phyloP scores from a whole-genome alignment of 1,140 invertebrate species.

The Orius insidiosus region DNA sequence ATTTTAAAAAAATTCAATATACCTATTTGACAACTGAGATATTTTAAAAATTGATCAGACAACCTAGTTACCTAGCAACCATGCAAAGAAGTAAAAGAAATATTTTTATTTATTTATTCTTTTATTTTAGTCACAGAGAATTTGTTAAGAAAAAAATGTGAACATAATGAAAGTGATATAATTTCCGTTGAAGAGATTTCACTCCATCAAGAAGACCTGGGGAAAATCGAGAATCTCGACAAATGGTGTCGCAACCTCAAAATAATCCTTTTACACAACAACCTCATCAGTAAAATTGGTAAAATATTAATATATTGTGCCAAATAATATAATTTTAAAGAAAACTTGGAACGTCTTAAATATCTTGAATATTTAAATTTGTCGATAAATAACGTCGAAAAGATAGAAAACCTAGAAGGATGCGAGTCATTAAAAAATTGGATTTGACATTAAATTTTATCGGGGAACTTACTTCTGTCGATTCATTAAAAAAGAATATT shows the following conservation, averaged over 20 bases:
- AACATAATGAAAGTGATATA: constrained; percentile 84
- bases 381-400: constrained; percentile 84
- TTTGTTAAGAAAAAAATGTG: constrained; percentile 71
- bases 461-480: constrained; percentile 60
- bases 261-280: constrained; percentile 80
- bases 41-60: too few relatives aligned
- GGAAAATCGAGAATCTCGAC: constrained; percentile 76
- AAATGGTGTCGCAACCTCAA: constrained; percentile 75
- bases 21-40: too few relatives aligned
- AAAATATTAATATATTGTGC: too few relatives aligned
- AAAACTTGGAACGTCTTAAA: constrained; percentile 80
- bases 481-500: constrained; percentile 39
- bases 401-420: constrained; percentile 75
- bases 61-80: too few relatives aligned
- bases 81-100: too few relatives aligned
- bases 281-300: constrained; percentile 63
- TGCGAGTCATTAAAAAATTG: constrained; percentile 83
- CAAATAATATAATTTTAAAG: too few relatives aligned
- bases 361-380: constrained; percentile 81
- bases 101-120: too few relatives aligned
- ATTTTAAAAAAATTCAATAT: too few relatives aligned
- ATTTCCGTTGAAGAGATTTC: constrained; percentile 80
- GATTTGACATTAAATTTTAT: constrained; percentile 91
- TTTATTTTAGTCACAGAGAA: constrained; percentile 61
- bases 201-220: constrained; percentile 84